Percentiles rank a stretch among this genome's conserved stretches.
Evolutionary conservation across 2,113 vertebrate genomes (phyloP).

Genomic region (Piprites chloris): DNA sequence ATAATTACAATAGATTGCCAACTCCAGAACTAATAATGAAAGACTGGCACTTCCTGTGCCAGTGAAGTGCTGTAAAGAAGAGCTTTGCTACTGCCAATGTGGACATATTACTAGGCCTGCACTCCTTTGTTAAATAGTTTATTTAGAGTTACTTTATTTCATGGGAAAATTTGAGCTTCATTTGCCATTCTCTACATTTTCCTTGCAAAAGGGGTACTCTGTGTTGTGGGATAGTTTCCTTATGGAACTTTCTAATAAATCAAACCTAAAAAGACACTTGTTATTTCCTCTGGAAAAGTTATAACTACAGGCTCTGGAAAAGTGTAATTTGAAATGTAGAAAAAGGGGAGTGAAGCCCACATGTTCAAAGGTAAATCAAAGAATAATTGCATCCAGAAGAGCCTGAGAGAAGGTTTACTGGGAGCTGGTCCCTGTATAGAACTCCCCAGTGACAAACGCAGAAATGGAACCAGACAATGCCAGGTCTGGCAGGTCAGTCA

Average conservation of each 20-base stretch:
- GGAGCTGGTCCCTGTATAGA: not conserved
- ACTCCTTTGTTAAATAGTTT: not conserved
- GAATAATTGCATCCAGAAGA: conserved; percentile 57
- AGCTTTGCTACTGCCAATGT: not conserved
- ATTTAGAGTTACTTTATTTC: not conserved
- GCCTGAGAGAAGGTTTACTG: not conserved
- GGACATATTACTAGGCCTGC: not conserved
- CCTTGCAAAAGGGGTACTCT: not conserved
- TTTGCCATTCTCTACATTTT: not conserved
- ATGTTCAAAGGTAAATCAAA: conserved; percentile 42
- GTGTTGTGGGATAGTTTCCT: not conserved
- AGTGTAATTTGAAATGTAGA: conserved; percentile 14
- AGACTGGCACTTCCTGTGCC: not conserved
- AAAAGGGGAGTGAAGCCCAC: conserved; percentile 19
- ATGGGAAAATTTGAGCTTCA: not conserved
- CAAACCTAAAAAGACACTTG: conserved; percentile 13
- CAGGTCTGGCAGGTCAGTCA: conserved; percentile 12
- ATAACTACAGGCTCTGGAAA: conserved; percentile 33
- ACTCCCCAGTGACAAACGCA: not conserved
- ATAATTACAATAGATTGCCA: not conserved
- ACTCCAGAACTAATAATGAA: not conserved
- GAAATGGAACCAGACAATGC: not conserved
- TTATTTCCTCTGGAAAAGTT: conserved; percentile 44
- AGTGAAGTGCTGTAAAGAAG: not conserved
- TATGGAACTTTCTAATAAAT: not conserved